Evolutionary conservation across 1,140 invertebrate species (phyloP), one percentile per base, ranked within the genome.

Genomic region (Drosophila repletoides): DNA sequence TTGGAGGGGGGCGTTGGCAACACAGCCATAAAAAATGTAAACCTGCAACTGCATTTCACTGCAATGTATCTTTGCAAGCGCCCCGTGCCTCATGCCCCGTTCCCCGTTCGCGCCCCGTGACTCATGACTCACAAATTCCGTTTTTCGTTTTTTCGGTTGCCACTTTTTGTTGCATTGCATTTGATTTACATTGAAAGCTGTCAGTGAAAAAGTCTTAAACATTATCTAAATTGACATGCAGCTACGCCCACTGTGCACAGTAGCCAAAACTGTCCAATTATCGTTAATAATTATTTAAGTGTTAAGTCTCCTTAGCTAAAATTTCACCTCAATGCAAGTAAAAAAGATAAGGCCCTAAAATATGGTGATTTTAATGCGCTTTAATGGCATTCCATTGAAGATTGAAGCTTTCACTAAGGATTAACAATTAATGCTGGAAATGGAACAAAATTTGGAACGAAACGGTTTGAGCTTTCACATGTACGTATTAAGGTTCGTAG

Each of bases 151-250:
- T n/a, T n/a, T n/a, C n/a, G n/a, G n/a, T 36, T 14, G 41, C 51
- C 41, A 41, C 28, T 19, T 43, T 56, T 73, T 58, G 43, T 33
- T 45, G 60, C 48, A 15, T 36, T 19, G 29, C 40, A 52, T 45
- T 51, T 71, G 60, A 72, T 51, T 76, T 76, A 60, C 29, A 66
- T 26, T 40, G 22, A 59, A 49, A 31, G 56, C 46, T 56, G 60
- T 55, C 49, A 22, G 28, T 9, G 53, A 3, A 26, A 28, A 55
- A 26, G 28, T 3, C 26, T 12, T 26, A 24, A 66, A 49, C 36
- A 34, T 21, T 7, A 5, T n/a, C 6, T 21, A 29, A 48, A 26
- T 14, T 58, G 33, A 29, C 19, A n/a, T 31, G 53, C 14, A n/a
- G 10, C 26, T 3, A 40, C 22, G 19, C 34, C 19, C 31, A 15